Evolutionary conservation across 2,797 vertebrate species (phyloP), one percentile per base, ranked within the genome.

Genomic region (Alauda arvensis): DNA sequence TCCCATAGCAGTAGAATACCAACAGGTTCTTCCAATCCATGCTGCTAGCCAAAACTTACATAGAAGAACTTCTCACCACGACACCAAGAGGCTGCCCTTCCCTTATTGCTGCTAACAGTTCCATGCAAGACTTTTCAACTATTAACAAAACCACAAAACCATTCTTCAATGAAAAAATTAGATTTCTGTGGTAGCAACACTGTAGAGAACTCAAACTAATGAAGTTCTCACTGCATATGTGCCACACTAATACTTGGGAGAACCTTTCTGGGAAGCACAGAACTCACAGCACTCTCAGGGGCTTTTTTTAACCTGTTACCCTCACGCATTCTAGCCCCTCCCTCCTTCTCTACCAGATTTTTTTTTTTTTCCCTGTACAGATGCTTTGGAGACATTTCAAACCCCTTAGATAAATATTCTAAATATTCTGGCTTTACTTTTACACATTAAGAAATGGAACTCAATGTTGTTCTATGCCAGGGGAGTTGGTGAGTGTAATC

Each of bases 341-440:
- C 37, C 78, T 78, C 51, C 68, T 77, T 66, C 48, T 78, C 63
- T 77, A 74, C 18, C 42, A 69, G 79, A n/a, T n/a, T n/a, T n/a
- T 10, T 37, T 66, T 53, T 88, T 18, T 66, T 93, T 86, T 66
- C 69, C 57, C 49, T 87, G 53, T 39, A 78, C 42, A 81, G 71
- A 83, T 87, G 70, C 49, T 90, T 34, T 89, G 68, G 60, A 92
- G 33, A 45, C 33, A 82, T 79, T 82, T 83, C 75, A 84, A 89
- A 66, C 18, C 55, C n/a, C 51, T 89, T 33, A 77, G 53, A 40
- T 53, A 87, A 94, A 23, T 39, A n/a, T n/a, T n/a, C n/a, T n/a
- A n/a, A n/a, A n/a, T n/a, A 56, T 42, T 91, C 45, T 40, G 42
- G 70, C 63, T 85, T 91, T 85, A 78, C n/a, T 84, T 93, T 87